Evolutionary conservation across 1,140 invertebrate genomes (phyloP).

Genomic region (Apis dorsata): DNA sequence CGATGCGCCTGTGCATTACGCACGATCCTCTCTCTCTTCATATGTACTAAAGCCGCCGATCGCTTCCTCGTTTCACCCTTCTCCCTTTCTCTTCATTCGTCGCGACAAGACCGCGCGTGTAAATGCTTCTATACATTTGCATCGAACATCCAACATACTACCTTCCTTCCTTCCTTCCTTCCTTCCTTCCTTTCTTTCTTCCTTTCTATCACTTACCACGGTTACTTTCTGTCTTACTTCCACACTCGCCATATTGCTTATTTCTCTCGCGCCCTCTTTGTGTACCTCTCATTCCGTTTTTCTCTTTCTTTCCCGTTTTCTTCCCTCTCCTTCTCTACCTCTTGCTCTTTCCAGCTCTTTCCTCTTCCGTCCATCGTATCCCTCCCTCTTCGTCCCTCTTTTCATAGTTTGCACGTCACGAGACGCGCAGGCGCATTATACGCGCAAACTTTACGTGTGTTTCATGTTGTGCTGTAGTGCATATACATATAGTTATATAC

Average conservation of each 20-base stretch:
- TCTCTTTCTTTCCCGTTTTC: constrained; percentile 17
- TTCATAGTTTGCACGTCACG: constrained; percentile 46
- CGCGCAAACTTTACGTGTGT: constrained; percentile 31
- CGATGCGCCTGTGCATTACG: constrained; percentile 36
- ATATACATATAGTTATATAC: not conserved
- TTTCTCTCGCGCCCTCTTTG: not conserved
- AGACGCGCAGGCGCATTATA: constrained; percentile 48
- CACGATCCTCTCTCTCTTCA: not conserved
- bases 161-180: constrained; percentile 33
- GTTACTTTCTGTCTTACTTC: constrained; percentile 39
- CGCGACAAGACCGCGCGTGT: constrained; percentile 8
- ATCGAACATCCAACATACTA: constrained; percentile 17
- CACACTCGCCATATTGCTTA: constrained; percentile 39
- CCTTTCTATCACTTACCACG: constrained; percentile 39
- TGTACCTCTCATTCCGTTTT: constrained; percentile 30
- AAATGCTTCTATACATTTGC: not conserved
- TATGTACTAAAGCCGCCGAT: constrained; percentile 11
- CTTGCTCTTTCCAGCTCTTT: not conserved
- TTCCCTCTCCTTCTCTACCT: not conserved
- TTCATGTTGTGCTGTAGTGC: not conserved
- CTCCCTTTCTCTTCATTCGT: constrained; percentile 13
- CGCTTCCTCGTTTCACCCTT: constrained; percentile 38
- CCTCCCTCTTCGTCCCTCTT: constrained; percentile 12
- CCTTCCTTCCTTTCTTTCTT: constrained; percentile 24
- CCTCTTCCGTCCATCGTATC: not conserved